These are phyloP conservation scores for Atta cephalotes DNA, from an alignment of 1,140 invertebrate genomes.

Conservation along the genomic window DNA sequence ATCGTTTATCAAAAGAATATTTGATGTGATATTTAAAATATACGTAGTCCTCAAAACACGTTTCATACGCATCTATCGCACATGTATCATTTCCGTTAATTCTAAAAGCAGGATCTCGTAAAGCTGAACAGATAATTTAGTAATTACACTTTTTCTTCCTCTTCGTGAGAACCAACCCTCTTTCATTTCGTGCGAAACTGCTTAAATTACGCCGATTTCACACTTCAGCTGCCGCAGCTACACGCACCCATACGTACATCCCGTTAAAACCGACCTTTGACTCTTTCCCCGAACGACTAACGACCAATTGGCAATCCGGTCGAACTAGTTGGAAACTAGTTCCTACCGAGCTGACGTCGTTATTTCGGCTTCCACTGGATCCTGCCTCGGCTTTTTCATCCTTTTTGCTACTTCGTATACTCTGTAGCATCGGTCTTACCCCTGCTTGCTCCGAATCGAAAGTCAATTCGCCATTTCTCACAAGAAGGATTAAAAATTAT, in stretches of 20 bases:
- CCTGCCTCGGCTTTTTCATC: constrained; percentile 45
- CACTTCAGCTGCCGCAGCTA: constrained; percentile 55
- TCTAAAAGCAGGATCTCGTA: neutral
- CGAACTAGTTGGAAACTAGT: constrained; percentile 71
- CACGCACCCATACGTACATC: constrained; percentile 25
- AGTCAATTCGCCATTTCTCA: constrained; percentile 34
- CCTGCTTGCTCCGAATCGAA: neutral
- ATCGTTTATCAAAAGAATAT: neutral
- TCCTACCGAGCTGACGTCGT: constrained; percentile 67
- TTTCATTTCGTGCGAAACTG: constrained; percentile 61
- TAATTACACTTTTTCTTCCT: constrained; percentile 60
- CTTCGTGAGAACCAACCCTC: neutral
- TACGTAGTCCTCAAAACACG: neutral
- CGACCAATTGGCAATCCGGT: constrained; percentile 62
- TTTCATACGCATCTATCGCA: neutral
- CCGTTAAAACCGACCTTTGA: constrained; percentile 56
- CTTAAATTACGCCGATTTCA: constrained; percentile 68
- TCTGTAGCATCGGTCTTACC: neutral
- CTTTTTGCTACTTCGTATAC: constrained; percentile 26
- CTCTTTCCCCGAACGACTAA: constrained; percentile 58
- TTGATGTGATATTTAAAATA: neutral
- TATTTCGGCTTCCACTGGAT: constrained; percentile 56
- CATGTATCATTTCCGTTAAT: neutral
- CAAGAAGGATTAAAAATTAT: neutral
- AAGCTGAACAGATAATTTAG: constrained; percentile 54